Base-by-base conservation (phyloP, 1,140 invertebrate genomes). In the Proales similis region DNA sequence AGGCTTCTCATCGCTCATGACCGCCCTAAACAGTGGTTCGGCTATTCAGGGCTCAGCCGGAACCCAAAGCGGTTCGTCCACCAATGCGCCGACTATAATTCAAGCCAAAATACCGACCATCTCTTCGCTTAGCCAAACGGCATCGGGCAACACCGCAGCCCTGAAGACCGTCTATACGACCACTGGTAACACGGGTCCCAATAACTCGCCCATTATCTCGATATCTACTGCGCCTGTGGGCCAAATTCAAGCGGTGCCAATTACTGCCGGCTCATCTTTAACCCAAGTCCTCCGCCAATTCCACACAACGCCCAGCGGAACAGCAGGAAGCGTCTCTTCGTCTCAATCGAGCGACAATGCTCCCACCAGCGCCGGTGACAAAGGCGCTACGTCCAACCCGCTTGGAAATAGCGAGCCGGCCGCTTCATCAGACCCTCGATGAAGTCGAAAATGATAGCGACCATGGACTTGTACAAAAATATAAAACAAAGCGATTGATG, bases 241-340 rank as follows among this genome's bases (percentile, higher is more conserved):
- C 19, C 26, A 42, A 14, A 57, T 42, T 26, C 51, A 57, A 42
- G 51, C 51, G 9, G 32, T 57, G 17, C 51, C 51, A 2, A 57
- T 57, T 2, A 36, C 9, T 36, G 14, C 14, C 33, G 45, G 45
- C 32, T 57, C 51, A 5, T 57, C 51, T 7, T 24, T 57, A n/a
- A 42, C 51, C 7, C 51, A 57, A 36, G 51, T 57, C 0, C 19
- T 57, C 4, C 39, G 51, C 19, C 51, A 57, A 24, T 24, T 57
- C 2, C n/a, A n/a, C n/a, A n/a, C n/a, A n/a, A n/a, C n/a, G n/a
- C n/a, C n/a, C n/a, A n/a, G n/a, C n/a, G n/a, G n/a, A n/a, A n/a
- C n/a, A n/a, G n/a, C n/a, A n/a, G n/a, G n/a, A n/a, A n/a, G n/a
- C n/a, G n/a, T n/a, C n/a, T n/a, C n/a, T n/a, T n/a, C n/a, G n/a